Conservation (phyloP, 2,888 invertebrate genomes). For the Agelastica alni region DNA sequence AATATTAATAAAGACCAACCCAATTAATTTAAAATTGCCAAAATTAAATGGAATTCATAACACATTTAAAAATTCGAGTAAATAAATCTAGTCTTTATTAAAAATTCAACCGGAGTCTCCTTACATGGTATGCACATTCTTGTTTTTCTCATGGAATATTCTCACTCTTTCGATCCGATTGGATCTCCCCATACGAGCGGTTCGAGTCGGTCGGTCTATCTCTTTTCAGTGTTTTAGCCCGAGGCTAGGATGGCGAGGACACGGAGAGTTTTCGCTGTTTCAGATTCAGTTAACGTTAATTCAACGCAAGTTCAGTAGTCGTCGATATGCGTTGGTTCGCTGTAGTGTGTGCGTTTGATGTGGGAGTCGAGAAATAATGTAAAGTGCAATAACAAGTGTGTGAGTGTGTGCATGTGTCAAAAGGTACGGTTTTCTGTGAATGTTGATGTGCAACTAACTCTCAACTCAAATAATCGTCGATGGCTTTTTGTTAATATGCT, state of each 20-base stretch:
- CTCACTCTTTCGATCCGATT: slow-evolving; percentile 10
- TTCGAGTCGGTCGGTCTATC: slow-evolving; percentile 1
- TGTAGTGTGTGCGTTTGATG: slow-evolving; percentile 1
- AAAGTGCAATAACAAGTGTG: slow-evolving; percentile 11
- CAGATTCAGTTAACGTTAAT: slow-evolving; percentile 6
- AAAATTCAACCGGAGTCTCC: too few relatives aligned
- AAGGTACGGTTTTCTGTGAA: background rate
- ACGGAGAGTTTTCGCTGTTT: slow-evolving; percentile 16
- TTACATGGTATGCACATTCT: slow-evolving; percentile 1
- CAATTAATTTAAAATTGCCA: too few relatives aligned
- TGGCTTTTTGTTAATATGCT: background rate
- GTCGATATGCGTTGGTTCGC: slow-evolving; percentile 6
- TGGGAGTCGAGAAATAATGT: slow-evolving; percentile 17
- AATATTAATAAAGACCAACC: too few relatives aligned
- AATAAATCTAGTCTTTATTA: too few relatives aligned
- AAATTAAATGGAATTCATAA: too few relatives aligned
- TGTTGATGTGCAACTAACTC: slow-evolving; percentile 10
- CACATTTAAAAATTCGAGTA: too few relatives aligned
- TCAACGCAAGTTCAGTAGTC: slow-evolving; percentile 10
- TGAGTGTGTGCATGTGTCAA: background rate
- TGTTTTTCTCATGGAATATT: slow-evolving; percentile 1
- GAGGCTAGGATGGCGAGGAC: slow-evolving; percentile 13
- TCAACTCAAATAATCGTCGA: background rate
- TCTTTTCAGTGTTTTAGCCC: slow-evolving; percentile 15
- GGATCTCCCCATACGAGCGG: slow-evolving; percentile 13